Percentiles rank a stretch among this genome's conserved stretches.
Conservation (phyloP, 1,140 invertebrate species). For the Microvelia longipes region DNA sequence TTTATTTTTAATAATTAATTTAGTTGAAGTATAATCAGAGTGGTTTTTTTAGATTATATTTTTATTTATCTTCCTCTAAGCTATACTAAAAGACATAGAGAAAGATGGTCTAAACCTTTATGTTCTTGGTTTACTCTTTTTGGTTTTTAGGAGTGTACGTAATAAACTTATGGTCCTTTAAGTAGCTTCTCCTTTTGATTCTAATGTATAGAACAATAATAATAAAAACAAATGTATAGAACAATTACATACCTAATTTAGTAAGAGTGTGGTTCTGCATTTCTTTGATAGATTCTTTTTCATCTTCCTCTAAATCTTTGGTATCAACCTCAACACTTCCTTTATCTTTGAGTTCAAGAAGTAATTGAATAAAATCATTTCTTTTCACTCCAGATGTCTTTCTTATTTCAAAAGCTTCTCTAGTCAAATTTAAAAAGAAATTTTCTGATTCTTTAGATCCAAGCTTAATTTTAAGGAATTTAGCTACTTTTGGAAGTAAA, state of each 20-base stretch:
- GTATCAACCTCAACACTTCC: not conserved
- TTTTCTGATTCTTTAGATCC: not conserved
- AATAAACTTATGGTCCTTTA: too few relatives aligned
- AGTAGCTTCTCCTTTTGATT: too few relatives aligned
- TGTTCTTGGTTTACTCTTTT: too few relatives aligned
- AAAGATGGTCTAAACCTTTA: too few relatives aligned
- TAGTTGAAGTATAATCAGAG: too few relatives aligned
- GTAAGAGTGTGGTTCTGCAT: not conserved
- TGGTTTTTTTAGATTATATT: too few relatives aligned
- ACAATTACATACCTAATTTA: not conserved
- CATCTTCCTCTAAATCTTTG: not conserved
- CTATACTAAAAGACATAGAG: too few relatives aligned
- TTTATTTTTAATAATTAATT: too few relatives aligned
- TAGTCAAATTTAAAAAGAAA: not conserved
- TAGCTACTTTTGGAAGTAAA: not conserved
- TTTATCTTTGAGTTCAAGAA: conserved; percentile 2
- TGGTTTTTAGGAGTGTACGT: too few relatives aligned
- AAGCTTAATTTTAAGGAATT: not conserved
- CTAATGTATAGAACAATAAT: too few relatives aligned
- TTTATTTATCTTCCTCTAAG: too few relatives aligned
- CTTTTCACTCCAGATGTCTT: not conserved
- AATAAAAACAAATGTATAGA: too few relatives aligned
- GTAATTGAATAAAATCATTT: not conserved
- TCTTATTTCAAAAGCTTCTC: not conserved
- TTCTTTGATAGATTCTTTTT: not conserved